Evolutionary conservation across 2,888 invertebrate species (phyloP).

Genomic region (Onchidella celtica): DNA sequence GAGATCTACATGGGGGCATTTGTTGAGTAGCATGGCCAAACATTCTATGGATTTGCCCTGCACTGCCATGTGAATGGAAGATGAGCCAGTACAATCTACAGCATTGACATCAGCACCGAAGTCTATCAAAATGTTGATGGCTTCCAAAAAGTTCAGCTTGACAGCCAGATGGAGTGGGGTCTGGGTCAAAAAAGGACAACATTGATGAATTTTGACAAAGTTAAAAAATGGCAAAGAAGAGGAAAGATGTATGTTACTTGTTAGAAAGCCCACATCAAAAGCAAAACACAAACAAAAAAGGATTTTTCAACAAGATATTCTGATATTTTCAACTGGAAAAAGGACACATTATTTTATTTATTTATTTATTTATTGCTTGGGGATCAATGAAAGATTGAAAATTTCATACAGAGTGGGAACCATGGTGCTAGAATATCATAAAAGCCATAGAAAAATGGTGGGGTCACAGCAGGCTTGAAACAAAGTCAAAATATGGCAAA

Average conservation of each 20-base stretch:
- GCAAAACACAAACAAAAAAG: background rate
- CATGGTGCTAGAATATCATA: no score
- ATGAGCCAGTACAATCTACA: constrained; percentile 67
- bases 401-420: no score
- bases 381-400: no score
- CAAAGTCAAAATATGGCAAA: no score
- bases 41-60: constrained; percentile 58
- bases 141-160: constrained; percentile 62
- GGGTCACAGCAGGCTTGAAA: no score
- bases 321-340: no score
- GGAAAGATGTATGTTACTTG: background rate
- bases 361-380: no score
- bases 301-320: no score
- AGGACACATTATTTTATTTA: no score
- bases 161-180: constrained; percentile 72
- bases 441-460: no score
- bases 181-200: constrained; percentile 55
- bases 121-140: constrained; percentile 61
- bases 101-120: constrained; percentile 67
- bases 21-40: constrained; percentile 58
- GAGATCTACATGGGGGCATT: constrained; percentile 53
- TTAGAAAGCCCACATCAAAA: background rate
- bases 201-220: background rate
- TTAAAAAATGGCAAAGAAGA: no score
- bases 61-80: constrained; percentile 66